Evolutionary conservation across 2,113 vertebrate genomes (phyloP).

Genomic region (Nothobranchius furzeri): DNA sequence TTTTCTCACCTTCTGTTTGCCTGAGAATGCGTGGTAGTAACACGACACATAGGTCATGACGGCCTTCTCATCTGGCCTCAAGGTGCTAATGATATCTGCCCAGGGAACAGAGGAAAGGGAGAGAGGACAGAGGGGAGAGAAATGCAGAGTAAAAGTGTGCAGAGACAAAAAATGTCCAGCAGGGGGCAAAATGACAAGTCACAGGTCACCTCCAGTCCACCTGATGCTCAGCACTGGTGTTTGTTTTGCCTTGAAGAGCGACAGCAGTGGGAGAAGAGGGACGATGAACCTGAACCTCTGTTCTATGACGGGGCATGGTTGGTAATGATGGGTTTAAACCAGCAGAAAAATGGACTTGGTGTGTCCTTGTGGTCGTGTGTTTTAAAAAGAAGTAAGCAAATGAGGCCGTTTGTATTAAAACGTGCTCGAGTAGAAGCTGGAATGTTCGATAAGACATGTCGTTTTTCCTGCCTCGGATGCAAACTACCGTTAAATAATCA

Average conservation of each 20-base stretch:
- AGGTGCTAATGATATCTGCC: constrained; percentile 99
- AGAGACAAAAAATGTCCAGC: constrained; percentile 72
- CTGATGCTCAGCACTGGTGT: background rate
- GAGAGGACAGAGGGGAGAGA: constrained; percentile 64
- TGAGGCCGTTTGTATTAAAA: too few species aligned
- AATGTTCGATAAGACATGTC: too few species aligned
- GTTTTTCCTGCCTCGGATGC: too few species aligned
- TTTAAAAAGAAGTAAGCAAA: too few species aligned
- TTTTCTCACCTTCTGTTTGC: constrained; percentile 97
- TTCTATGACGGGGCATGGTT: too few species aligned
- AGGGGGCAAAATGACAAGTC: constrained; percentile 56
- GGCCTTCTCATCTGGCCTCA: constrained; percentile 99
- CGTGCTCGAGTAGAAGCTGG: too few species aligned
- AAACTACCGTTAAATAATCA: too few species aligned
- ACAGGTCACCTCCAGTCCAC: constrained; percentile 50
- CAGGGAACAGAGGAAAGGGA: constrained; percentile 74
- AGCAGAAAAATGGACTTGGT: too few species aligned
- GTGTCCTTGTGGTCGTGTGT: too few species aligned
- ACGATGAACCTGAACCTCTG: background rate
- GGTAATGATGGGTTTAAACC: background rate
- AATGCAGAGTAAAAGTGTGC: constrained; percentile 80
- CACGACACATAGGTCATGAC: constrained; percentile 99
- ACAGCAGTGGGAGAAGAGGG: constrained; percentile 7
- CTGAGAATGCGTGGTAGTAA: constrained; percentile 99
- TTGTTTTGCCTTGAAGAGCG: background rate